Base-by-base conservation (phyloP, 2,888 invertebrate genomes). In the Nasonia oneida region DNA sequence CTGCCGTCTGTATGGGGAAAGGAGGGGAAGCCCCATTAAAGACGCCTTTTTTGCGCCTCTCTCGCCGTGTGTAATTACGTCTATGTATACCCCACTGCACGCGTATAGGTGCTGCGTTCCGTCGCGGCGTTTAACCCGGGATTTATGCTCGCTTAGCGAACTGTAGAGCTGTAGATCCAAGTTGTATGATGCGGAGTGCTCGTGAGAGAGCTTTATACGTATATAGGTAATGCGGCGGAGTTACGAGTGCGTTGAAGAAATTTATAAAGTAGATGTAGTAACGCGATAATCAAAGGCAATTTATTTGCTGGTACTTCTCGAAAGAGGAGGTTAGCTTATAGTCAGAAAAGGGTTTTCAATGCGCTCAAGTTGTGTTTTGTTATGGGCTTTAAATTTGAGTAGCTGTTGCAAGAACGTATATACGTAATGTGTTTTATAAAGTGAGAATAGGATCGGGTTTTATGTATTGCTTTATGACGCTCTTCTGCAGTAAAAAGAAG, bases 11-110 rank as follows among this genome's bases (percentile, higher is more conserved):
- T n/a, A 18, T 57, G 57, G 57, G 15, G 33, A 64, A 61, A n/a
- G 61, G 29, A 77, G 39, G 39, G 39, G 29, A 64, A 64, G 33
- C 57, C 29, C 29, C 64, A 61, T 18, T 33, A n/a, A 77, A 42
- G 64, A 57, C 10, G 39, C 39, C 57, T 76, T 76, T 76, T 57
- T 57, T 76, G 57, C n/a, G n/a, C 37, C 57, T 76, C 23, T 76
- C 39, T 39, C 39, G 29, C 42, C 10, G n/a, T 23, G 23, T 75
- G 23, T 23, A 42, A 42, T 42, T 74, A 74, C 23, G 14, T 8
- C 23, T 3, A n/a, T 73, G 12, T 18, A n/a, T 74, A 23, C 12
- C 15, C 33, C 73, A 5, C 2, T 37, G 33, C 67, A 23, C n/a
- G 57, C n/a, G 57, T 18, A 67, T 74, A 47, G 12, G 47, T 74